Percentiles rank a stretch among this genome's conserved stretches.
phyloP scores from a whole-genome alignment of 92 coral and sea anemone genomes.

The Palythoa grandiflora region DNA sequence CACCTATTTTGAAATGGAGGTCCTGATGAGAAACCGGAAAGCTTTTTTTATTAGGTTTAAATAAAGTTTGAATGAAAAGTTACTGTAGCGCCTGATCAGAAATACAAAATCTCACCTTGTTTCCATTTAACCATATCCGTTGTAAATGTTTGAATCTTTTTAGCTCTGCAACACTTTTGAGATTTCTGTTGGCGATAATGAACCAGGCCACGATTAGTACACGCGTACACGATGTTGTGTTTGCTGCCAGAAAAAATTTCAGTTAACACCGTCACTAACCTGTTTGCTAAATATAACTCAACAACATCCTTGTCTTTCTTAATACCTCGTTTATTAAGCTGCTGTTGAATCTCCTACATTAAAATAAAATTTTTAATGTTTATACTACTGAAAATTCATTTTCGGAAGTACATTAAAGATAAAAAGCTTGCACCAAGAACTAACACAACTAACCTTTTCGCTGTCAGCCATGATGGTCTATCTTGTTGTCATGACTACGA shows the following conservation, averaged over 20 bases:
- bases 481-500: constrained; percentile 72
- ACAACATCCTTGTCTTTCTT: constrained; percentile 84
- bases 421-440: neutral
- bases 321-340: constrained; percentile 73
- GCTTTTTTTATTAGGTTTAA: too few species aligned
- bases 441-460: constrained; percentile 59
- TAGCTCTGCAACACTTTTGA: constrained; percentile 73
- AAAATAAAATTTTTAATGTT: neutral
- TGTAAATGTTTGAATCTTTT: constrained; percentile 83
- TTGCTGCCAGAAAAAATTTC: neutral
- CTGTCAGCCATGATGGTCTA: constrained; percentile 83
- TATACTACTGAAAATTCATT: neutral
- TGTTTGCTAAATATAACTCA: constrained; percentile 82
- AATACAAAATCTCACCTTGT: constrained; percentile 66
- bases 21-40: too few species aligned
- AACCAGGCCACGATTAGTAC: neutral
- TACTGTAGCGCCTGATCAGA: too few species aligned
- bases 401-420: neutral
- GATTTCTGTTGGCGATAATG: constrained; percentile 57
- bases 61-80: too few species aligned
- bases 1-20: too few species aligned
- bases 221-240: neutral
- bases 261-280: constrained; percentile 49
- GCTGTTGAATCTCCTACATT: constrained; percentile 77
- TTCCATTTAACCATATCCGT: constrained; percentile 94